Evolutionary conservation across 2,113 vertebrate genomes (phyloP).

Genomic region (Potamarius usumacintae): DNA sequence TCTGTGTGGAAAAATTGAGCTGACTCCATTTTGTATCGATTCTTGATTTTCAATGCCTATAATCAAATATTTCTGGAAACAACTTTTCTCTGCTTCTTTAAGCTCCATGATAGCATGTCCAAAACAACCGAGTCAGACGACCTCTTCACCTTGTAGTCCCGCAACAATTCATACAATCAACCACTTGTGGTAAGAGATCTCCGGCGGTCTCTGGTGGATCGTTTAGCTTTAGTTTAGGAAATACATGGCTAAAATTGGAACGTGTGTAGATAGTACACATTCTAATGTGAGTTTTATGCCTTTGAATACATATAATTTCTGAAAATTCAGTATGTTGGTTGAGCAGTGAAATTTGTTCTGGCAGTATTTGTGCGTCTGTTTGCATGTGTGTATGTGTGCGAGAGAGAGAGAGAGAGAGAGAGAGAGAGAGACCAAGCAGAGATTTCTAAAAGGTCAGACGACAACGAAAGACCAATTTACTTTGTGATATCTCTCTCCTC

Average conservation of each 20-base stretch:
- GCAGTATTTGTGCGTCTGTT: background rate
- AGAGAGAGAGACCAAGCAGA: background rate
- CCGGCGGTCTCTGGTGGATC: background rate
- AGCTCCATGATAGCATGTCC: background rate
- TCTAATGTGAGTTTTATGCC: background rate
- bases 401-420: background rate
- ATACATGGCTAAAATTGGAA: background rate
- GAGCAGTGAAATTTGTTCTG: background rate
- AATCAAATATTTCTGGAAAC: background rate
- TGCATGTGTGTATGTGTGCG: background rate
- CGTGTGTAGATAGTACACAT: background rate
- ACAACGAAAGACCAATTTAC: conserved; percentile 48
- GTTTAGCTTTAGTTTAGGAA: background rate
- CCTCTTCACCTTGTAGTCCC: background rate
- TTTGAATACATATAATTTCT: background rate
- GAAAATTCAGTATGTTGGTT: background rate
- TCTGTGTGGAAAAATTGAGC: background rate
- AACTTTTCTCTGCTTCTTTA: background rate
- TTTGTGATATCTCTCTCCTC: conserved; percentile 48
- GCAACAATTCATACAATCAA: background rate
- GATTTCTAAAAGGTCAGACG: conserved; percentile 55
- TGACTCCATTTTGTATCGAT: background rate
- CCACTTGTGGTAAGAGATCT: background rate
- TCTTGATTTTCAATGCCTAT: background rate
- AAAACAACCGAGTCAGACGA: background rate